These are phyloP conservation scores for Hypotaenidia philippensis DNA, from an alignment of 2,797 vertebrate genomes.

Conservation along the genomic window DNA sequence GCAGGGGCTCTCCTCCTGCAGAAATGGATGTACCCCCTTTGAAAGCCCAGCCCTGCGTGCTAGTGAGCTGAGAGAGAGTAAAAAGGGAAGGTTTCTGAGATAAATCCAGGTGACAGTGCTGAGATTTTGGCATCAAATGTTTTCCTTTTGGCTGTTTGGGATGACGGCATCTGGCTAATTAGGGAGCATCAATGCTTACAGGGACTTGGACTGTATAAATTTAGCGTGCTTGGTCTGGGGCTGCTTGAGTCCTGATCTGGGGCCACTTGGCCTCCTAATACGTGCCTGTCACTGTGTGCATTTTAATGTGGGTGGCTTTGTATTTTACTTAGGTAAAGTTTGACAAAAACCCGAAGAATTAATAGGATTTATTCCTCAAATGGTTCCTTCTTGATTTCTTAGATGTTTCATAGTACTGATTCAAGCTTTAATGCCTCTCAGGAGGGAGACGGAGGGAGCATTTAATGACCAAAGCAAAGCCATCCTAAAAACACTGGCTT, in stretches of 20 bases:
- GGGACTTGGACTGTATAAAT: background rate
- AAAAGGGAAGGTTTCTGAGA: background rate
- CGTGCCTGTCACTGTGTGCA: background rate
- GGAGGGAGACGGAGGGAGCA: fast-evolving
- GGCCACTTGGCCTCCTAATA: background rate
- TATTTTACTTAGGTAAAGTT: background rate
- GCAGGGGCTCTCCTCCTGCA: background rate
- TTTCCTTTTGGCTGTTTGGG: background rate
- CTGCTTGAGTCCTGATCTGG: background rate
- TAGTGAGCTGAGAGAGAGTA: background rate
- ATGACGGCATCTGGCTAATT: background rate
- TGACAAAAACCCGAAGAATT: background rate
- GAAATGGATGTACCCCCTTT: fast-evolving
- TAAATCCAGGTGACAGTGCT: background rate
- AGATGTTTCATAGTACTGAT: background rate
- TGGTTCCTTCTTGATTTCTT: background rate
- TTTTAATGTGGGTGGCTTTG: constrained; percentile 21
- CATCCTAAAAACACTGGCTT: background rate
- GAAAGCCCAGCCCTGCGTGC: background rate
- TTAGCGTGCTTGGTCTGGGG: fast-evolving
- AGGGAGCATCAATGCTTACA: background rate
- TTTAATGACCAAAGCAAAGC: background rate
- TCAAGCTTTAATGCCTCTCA: background rate
- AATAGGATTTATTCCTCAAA: background rate
- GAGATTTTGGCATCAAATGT: background rate